These are phyloP conservation scores for Cyphomyrus discorhynchus DNA, from an alignment of 2,113 vertebrate genomes.

Conservation along the genomic window DNA sequence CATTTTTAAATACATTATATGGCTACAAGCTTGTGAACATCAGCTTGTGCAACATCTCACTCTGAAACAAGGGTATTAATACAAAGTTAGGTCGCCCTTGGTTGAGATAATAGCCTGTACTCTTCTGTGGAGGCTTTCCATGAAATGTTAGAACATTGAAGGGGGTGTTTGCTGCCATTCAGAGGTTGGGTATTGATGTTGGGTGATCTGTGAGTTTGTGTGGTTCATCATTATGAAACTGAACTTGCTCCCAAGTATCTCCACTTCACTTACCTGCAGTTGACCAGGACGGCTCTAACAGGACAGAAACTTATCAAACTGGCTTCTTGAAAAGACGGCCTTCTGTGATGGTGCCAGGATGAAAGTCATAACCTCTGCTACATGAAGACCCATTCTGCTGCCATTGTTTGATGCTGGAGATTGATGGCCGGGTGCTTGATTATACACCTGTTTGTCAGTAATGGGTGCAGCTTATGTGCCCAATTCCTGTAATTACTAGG, in stretches of 20 bases:
- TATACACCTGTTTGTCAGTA: neutral
- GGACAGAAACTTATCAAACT: neutral
- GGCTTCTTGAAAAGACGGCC: neutral
- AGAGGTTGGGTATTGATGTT: neutral
- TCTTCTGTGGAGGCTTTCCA: neutral
- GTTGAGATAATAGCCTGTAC: neutral
- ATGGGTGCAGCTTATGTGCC: neutral
- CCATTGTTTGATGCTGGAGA: neutral
- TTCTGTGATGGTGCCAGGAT: neutral
- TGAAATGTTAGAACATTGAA: neutral
- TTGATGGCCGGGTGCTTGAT: neutral
- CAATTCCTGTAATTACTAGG: neutral
- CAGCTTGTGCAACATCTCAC: neutral
- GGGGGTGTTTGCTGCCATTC: neutral
- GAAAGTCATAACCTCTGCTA: neutral
- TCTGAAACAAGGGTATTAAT: neutral
- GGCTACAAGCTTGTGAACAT: neutral
- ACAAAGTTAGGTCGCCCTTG: neutral
- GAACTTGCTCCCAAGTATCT: neutral
- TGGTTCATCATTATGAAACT: neutral
- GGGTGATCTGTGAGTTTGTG: neutral
- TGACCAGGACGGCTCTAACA: neutral
- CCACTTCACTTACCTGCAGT: neutral
- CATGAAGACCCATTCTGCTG: neutral
- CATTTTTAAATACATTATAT: neutral